Conservation (phyloP, 53 echinoderm and acorn worm species). For the Zoroaster sp. region DNA sequence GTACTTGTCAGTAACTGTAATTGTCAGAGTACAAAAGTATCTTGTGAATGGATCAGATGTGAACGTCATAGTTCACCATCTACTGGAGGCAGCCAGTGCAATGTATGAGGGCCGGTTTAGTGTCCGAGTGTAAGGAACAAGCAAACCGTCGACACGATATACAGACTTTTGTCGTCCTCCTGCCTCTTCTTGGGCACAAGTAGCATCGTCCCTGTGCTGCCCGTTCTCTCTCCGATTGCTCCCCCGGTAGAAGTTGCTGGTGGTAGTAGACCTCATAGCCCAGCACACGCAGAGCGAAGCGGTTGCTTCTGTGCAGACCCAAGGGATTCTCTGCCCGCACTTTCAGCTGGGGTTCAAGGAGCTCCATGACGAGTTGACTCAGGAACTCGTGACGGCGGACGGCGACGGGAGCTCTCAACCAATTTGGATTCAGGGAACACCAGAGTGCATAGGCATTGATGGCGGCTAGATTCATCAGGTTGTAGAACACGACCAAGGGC, state of each 20-base stretch:
- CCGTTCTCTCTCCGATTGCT: background rate
- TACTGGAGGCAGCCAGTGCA: no score
- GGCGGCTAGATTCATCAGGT: conserved; percentile 12
- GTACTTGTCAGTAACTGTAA: no score
- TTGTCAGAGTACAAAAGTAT: no score
- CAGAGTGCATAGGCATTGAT: background rate
- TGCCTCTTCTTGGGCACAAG: background rate
- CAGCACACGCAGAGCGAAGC: background rate
- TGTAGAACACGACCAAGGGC: conserved; percentile 28
- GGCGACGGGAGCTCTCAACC: background rate
- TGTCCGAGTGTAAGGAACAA: background rate
- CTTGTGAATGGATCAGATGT: no score
- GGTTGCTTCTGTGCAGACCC: background rate
- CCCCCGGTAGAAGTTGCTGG: background rate
- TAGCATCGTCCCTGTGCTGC: background rate
- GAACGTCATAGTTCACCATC: no score
- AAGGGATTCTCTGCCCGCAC: background rate
- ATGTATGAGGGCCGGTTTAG: background rate
- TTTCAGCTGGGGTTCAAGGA: background rate
- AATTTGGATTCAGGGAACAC: background rate
- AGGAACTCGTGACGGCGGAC: background rate
- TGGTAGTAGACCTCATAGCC: background rate
- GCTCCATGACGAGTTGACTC: background rate
- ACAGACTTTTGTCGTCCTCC: background rate
- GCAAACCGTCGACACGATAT: background rate